Evolutionary conservation across 35 echinoderm and acorn worm species (phyloP), one percentile per base, ranked within the genome.

Genomic region (Anneissia japonica): DNA sequence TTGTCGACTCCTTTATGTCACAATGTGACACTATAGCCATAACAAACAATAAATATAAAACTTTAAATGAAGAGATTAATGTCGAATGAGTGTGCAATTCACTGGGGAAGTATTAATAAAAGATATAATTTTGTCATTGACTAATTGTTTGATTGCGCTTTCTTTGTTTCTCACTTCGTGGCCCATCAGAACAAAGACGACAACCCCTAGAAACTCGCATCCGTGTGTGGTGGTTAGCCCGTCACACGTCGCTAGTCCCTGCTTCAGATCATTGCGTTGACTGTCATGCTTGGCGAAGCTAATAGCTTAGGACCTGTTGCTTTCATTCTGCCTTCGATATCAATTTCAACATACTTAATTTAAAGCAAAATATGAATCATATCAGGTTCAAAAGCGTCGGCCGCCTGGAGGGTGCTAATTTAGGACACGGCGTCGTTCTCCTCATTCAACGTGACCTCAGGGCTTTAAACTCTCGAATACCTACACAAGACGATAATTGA

Each of bases 291-390:
- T 23, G 9, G 26, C 11, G 51, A 64, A 23, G 51, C 26, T 64
- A 64, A 64, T 64, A 64, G 51, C 51, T 64, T 64, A 64, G 51
- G 51, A 64, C 51, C 51, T 64, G 51, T 64, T 64, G 51, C 51
- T 64, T 64, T 64, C 51, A 64, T 64, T 64, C 26, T 64, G 5
- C 1, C 51, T 26, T 64, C 21, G 10, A 64, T 64, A 64, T 64
- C 51, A 23, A 64, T 64, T 64, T 64, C 51, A 64, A 64, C 2
- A 64, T 64, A 64, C 51, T 64, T 26, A 64, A 2, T 64, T 64
- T 64, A 64, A 64, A 64, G 51, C 51, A 64, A 64, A 64, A 64
- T 16, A 64, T 64, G 51, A 26, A 64, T 64, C 51, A 64, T 64
- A 64, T 64, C 51, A 64, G 26, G 26, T 64, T 64, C 10, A 64